Evolutionary conservation across 2,888 invertebrate genomes (phyloP), one percentile per base, ranked within the genome.

Genomic region (Pseudococcus viburni): DNA sequence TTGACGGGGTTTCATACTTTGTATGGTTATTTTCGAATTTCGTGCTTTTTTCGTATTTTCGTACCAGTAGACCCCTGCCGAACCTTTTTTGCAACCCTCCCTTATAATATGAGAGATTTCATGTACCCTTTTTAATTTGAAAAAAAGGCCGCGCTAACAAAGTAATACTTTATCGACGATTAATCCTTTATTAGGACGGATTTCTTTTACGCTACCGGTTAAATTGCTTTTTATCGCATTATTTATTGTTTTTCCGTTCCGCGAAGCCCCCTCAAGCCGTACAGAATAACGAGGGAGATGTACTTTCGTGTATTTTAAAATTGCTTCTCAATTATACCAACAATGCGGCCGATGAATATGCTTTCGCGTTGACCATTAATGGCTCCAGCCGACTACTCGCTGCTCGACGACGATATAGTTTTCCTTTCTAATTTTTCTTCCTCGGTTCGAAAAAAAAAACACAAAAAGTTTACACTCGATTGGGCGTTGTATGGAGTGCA

Each of bases 141-240:
- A 80, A 80, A 59, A 46, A 46, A 46, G 46, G n/a, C 42, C 19
- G 19, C 80, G 12, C 80, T 80, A 33, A 33, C 26, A 33, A 33
- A 33, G 80, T 80, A 80, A 80, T 80, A 80, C 80, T 80, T 80
- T 80, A 80, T 80, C 80, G 80, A 17, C 80, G 39, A 80, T 80
- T 80, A 80, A 80, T 80, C 80, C 80, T 39, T 80, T 46, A 80
- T 80, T 80, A 80, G 80, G 42, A 46, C 19, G 33, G 80, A 80
- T 80, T 80, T 80, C 80, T 80, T 80, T 80, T 5, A 80, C 80
- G 80, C 42, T 42, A 7, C 17, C 73, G 46, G 33, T 26, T 73
- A 73, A 73, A 73, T 80, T 80, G 80, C 42, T 80, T 80, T 80
- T 80, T 80, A 80, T 80, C 80, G 80, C 80, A n/a, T 42, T 80